phyloP scores from a whole-genome alignment of 2,797 vertebrate species.

The Liparis tanakae region DNA sequence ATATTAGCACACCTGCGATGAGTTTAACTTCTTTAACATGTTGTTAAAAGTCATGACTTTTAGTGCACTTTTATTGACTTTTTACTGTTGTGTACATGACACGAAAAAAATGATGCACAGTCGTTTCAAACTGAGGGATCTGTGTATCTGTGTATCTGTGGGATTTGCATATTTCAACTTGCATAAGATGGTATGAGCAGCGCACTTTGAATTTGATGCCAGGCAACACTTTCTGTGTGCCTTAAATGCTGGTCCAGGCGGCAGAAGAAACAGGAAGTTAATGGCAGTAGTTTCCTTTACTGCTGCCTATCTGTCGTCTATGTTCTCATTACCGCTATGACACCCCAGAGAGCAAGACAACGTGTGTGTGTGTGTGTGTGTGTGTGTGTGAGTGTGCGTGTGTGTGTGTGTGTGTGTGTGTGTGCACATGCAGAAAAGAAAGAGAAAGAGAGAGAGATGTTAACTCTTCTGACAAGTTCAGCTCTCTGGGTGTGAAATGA shows the following conservation, averaged over 20 bases:
- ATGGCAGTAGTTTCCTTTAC: slow-evolving; percentile 48
- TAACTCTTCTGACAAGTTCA: slow-evolving; percentile 57
- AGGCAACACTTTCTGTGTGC: slow-evolving; percentile 10
- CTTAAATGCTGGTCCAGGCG: slow-evolving; percentile 45
- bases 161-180: slow-evolving; percentile 33
- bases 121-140: slow-evolving; percentile 32
- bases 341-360: slow-evolving; percentile 42
- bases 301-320: slow-evolving; percentile 49
- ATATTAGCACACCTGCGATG: slow-evolving; percentile 37
- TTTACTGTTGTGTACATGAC: slow-evolving; percentile 10
- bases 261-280: slow-evolving; percentile 54
- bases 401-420: slow-evolving; percentile 6
- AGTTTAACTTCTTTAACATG: slow-evolving; percentile 20
- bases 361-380: slow-evolving; percentile 15
- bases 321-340: slow-evolving; percentile 55
- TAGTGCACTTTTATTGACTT: neutral
- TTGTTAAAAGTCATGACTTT: slow-evolving; percentile 11
- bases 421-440: neutral
- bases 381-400: slow-evolving; percentile 11
- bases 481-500: slow-evolving; percentile 67
- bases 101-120: slow-evolving; percentile 12
- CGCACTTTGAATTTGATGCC: slow-evolving; percentile 41
- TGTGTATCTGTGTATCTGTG: slow-evolving; percentile 27
- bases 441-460: slow-evolving; percentile 34
- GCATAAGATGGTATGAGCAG: slow-evolving; percentile 35